Conservation (phyloP, 2,797 vertebrate genomes). For the Sylvia borin region DNA sequence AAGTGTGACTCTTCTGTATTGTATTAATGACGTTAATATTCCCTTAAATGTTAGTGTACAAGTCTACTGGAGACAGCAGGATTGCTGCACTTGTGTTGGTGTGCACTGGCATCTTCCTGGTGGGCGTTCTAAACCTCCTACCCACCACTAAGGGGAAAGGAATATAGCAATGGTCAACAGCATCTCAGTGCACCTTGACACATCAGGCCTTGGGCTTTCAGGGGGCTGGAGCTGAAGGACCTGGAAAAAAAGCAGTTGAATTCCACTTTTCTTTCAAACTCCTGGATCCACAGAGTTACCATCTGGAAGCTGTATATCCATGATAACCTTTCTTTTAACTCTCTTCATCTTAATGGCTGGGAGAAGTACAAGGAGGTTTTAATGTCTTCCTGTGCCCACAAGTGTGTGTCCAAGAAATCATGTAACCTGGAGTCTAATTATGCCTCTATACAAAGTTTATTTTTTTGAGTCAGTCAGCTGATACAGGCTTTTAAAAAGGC, state of each 20-base stretch:
- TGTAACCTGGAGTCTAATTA: background rate
- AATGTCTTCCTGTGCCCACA: background rate
- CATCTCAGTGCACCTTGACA: background rate
- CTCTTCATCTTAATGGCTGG: background rate
- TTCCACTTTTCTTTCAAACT: background rate
- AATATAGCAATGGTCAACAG: background rate
- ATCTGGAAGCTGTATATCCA: background rate
- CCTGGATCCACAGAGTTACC: background rate
- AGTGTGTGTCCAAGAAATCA: background rate
- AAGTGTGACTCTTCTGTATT: background rate
- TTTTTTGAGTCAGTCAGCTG: background rate
- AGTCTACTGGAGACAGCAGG: background rate
- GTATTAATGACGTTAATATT: background rate
- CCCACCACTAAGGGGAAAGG: background rate
- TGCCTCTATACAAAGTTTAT: background rate
- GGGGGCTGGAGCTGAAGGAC: background rate
- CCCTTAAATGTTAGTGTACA: background rate
- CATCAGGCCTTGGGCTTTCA: background rate
- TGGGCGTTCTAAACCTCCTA: background rate
- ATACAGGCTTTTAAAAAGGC: background rate
- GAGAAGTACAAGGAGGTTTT: background rate
- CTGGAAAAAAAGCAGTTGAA: background rate
- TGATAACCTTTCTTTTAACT: background rate
- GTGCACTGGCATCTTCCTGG: background rate
- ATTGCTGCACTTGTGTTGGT: background rate